Evolutionary conservation across 2,888 invertebrate species (phyloP).

Genomic region (Pollenia labialis): DNA sequence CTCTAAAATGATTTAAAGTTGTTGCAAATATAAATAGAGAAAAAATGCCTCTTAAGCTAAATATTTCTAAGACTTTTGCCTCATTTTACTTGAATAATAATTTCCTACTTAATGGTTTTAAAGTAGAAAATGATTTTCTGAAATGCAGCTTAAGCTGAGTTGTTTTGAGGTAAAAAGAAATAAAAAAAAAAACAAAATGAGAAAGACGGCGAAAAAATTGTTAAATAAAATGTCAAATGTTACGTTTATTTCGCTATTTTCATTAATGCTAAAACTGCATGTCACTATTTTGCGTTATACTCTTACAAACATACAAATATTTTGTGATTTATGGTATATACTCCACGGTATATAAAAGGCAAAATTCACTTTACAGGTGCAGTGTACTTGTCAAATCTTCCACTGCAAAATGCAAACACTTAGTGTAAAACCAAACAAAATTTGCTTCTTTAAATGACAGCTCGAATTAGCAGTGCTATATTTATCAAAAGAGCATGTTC

Average conservation of each 20-base stretch:
- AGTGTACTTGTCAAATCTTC: no score
- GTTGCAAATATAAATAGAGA: background rate
- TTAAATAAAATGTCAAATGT: constrained; percentile 47
- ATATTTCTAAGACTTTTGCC: constrained; percentile 31
- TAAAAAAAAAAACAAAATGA: background rate
- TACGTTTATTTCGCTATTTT: constrained; percentile 20
- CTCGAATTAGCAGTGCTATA: no score
- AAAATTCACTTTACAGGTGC: background rate
- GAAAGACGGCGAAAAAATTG: background rate
- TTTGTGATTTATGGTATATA: no score
- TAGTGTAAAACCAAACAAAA: no score
- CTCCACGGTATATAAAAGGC: background rate
- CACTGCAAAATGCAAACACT: no score
- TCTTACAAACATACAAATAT: no score
- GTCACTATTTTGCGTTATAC: background rate
- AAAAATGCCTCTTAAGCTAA: background rate
- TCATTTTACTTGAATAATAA: constrained; percentile 39
- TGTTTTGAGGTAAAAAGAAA: constrained; percentile 13
- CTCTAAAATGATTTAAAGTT: background rate
- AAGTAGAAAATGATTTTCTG: background rate
- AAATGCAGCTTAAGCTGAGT: constrained; percentile 18
- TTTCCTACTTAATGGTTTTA: constrained; percentile 13
- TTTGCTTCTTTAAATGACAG: no score
- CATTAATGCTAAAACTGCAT: background rate
- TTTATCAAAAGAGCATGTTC: no score